Base-by-base conservation (phyloP, 2,113 vertebrate genomes). In the Connochaetes taurinus region DNA sequence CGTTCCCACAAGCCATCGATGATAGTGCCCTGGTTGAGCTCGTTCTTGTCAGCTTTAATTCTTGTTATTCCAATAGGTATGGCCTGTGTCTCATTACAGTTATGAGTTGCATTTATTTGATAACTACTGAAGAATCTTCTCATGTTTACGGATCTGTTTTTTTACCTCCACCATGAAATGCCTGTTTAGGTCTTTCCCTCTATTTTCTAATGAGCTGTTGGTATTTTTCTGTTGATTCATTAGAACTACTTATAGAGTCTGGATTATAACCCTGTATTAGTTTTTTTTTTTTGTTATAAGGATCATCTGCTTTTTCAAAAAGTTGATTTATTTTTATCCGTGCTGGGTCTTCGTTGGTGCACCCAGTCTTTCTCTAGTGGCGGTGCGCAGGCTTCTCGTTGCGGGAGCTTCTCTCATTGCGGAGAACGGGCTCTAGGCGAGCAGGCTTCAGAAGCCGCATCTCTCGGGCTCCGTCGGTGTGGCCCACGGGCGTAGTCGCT, bases 81-180 rank as follows among this genome's bases (percentile, higher is more conserved):
- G 90, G 57, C 5, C 64, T 67, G 3, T 80, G 64, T 80, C 27
- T 95, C 33, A 21, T 80, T 36, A 11, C 27, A 12, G 55, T 33
- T 85, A 11, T 85, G 31, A 58, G 80, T 82, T 45, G 1, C 29
- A 50, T 55, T 57, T 90, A 52, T 81, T 57, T 85, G 81, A 33
- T 64, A 67, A 67, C 55, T 88, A 17, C 5, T 76, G 52, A 25
- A 85, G 33, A 85, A 78, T 40, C 55, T 47, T 50, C 81, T 74
- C 21, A 7, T 50, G 13, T 74, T 40, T 83, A 19, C 27, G 1
- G 33, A 47, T 16, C 25, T 36, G 64, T 9, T 17, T n/a, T 31
- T 96, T 85, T 36, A 52, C 80, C 47, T 45, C 7, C 43, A 7
- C n/a, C 58, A 10, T 53, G 45, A 67, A 92, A 85, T 94, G 50